Evolutionary conservation across 2,113 vertebrate species (phyloP).

Genomic region (Trichomycterus rosablanca): DNA sequence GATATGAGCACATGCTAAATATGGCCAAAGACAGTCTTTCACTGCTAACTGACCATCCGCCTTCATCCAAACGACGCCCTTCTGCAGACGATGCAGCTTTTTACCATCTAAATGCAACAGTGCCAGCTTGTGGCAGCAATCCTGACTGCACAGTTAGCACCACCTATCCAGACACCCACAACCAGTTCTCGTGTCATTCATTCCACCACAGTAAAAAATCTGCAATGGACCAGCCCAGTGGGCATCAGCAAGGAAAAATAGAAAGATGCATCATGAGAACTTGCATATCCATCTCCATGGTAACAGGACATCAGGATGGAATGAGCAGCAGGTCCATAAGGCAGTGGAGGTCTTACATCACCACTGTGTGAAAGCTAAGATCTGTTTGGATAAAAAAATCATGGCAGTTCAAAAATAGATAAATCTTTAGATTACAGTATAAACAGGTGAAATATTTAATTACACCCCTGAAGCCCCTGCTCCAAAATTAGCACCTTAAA

Average conservation of each 20-base stretch:
- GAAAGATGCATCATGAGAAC: neutral
- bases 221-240: constrained; percentile 11
- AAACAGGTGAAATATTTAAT: too few relatives aligned
- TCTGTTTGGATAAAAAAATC: too few relatives aligned
- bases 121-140: constrained; percentile 29
- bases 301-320: constrained; percentile 33
- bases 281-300: constrained; percentile 36
- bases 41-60: too few relatives aligned
- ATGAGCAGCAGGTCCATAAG: constrained; percentile 26
- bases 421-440: too few relatives aligned
- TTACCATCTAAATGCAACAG: constrained; percentile 14
- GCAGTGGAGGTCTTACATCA: constrained; percentile 4
- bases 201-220: neutral
- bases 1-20: too few relatives aligned
- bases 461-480: too few relatives aligned
- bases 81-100: neutral
- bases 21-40: too few relatives aligned
- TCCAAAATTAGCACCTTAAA: too few relatives aligned
- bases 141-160: neutral
- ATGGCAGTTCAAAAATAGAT: too few relatives aligned
- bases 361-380: neutral
- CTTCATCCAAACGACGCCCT: too few relatives aligned
- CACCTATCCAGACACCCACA: neutral
- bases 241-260: constrained; percentile 9
- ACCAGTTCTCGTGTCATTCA: constrained; percentile 16